phyloP scores from a whole-genome alignment of 2,888 invertebrate genomes.

The Ligdia adustata region DNA sequence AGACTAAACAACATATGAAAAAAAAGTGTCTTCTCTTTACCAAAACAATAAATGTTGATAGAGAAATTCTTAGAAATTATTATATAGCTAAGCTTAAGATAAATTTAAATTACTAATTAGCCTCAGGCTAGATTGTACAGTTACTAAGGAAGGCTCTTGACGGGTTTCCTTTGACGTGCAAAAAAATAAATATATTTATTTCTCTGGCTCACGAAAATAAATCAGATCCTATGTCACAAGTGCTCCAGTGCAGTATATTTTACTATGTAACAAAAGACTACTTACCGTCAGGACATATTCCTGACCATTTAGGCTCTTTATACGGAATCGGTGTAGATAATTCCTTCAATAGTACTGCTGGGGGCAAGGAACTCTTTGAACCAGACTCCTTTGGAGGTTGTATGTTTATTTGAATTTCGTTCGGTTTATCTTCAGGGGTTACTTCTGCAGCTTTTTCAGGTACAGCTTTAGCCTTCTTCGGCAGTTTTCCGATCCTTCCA shows the following conservation, averaged over 20 bases:
- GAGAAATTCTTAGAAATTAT: no score
- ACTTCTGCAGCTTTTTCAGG: conserved; percentile 42
- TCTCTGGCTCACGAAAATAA: no score
- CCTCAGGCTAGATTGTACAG: no score
- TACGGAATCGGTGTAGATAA: conserved; percentile 84
- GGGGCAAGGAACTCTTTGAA: conserved; percentile 50
- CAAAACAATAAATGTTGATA: no score
- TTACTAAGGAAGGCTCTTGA: no score
- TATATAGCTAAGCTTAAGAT: no score
- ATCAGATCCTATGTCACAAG: no score
- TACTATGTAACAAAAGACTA: not conserved
- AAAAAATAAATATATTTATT: no score
- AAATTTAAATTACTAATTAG: no score
- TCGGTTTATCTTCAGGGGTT: conserved; percentile 25
- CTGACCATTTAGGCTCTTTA: conserved; percentile 93
- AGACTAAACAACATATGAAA: no score
- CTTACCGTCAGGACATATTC: conserved; percentile 80
- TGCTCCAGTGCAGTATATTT: not conserved
- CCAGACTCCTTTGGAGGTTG: conserved; percentile 35
- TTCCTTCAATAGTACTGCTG: conserved; percentile 62
- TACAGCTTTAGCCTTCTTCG: conserved; percentile 64
- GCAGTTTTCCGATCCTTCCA: conserved; percentile 80
- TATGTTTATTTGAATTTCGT: conserved; percentile 25
- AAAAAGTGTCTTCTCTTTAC: no score
- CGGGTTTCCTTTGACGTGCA: no score